Percentiles rank a stretch among this genome's conserved stretches.
These are phyloP conservation scores for Gnathonemus echidnorhynchus DNA, from an alignment of 2,113 vertebrate genomes.

Conservation along the genomic window DNA sequence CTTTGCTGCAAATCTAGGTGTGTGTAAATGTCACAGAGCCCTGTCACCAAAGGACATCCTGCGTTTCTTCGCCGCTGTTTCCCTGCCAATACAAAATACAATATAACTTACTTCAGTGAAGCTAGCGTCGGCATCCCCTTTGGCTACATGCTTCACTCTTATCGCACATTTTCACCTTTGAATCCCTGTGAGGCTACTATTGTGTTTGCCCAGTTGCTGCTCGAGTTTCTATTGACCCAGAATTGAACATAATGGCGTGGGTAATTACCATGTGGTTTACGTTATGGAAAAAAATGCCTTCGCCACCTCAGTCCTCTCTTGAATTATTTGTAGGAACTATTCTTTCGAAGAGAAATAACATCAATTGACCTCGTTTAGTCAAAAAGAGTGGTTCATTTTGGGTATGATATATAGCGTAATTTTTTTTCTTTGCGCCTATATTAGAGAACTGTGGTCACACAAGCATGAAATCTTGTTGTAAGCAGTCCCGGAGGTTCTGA, in stretches of 20 bases:
- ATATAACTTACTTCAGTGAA: neutral
- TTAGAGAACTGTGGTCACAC: neutral
- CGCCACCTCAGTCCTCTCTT: neutral
- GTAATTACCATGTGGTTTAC: neutral
- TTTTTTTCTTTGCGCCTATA: neutral
- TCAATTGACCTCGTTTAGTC: neutral
- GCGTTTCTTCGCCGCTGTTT: neutral
- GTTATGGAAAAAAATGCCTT: neutral
- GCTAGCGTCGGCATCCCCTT: neutral
- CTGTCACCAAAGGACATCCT: neutral
- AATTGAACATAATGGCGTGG: too few relatives aligned
- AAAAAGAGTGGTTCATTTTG: neutral
- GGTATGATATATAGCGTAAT: neutral
- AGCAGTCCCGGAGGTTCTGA: neutral
- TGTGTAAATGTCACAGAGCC: neutral
- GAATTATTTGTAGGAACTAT: neutral
- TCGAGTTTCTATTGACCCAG: neutral
- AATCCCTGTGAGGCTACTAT: neutral
- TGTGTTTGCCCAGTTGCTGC: neutral
- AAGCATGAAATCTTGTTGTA: neutral
- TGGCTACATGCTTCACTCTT: neutral
- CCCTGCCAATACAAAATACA: neutral
- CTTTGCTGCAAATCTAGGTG: neutral
- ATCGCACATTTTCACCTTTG: neutral
- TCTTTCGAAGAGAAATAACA: neutral